Conservation (phyloP, 2,113 vertebrate species). For the Erythrocercus mccallii region DNA sequence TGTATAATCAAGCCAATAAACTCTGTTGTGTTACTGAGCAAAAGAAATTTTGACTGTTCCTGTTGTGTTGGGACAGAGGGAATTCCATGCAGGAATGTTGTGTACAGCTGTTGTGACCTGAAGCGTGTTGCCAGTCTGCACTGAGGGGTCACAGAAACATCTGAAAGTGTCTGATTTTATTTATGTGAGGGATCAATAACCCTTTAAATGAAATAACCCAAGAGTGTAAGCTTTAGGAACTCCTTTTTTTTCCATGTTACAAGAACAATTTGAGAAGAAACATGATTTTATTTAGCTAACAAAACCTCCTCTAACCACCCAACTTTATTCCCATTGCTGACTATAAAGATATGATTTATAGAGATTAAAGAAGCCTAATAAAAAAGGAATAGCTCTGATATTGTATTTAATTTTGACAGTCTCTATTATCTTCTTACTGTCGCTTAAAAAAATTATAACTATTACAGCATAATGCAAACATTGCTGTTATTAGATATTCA, state of each 20-base stretch:
- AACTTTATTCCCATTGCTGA: background rate
- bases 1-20: background rate
- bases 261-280: background rate
- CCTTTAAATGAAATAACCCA: background rate
- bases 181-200: background rate
- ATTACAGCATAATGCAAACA: background rate
- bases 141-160: background rate
- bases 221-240: background rate
- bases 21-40: background rate
- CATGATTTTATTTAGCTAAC: background rate
- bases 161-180: background rate
- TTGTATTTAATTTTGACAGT: background rate
- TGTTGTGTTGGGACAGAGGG: background rate
- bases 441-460: background rate
- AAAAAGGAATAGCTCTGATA: background rate
- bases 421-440: background rate
- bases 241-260: background rate
- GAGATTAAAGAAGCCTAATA: background rate
- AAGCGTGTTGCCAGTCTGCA: background rate
- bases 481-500: slow-evolving; percentile 27
- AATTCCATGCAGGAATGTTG: background rate
- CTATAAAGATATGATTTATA: background rate
- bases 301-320: background rate
- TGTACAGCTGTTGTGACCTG: background rate
- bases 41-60: background rate